Evolutionary conservation across 2,797 vertebrate genomes (phyloP).

Genomic region (Ctenochaetus hawaiiensis): DNA sequence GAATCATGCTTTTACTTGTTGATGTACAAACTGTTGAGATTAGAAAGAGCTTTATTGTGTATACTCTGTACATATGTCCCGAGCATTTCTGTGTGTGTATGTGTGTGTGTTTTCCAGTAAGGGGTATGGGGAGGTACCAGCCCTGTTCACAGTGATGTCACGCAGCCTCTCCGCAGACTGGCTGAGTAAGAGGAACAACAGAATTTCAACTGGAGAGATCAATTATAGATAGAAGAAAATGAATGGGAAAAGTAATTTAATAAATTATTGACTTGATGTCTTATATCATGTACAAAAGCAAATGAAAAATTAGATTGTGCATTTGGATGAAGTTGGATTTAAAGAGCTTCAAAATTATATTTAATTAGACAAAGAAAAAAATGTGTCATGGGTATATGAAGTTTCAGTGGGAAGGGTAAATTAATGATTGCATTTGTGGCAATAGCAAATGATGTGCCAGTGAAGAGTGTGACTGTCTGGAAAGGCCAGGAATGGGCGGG

Average conservation of each 20-base stretch:
- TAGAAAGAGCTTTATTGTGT: constrained; percentile 8
- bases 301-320: constrained; percentile 89
- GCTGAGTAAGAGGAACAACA: constrained; percentile 89
- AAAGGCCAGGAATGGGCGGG: constrained; percentile 43
- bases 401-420: constrained; percentile 78
- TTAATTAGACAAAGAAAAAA: constrained; percentile 87
- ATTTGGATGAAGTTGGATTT: constrained; percentile 87
- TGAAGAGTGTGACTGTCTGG: constrained; percentile 65
- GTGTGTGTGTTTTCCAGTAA: constrained; percentile 48
- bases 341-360: constrained; percentile 88
- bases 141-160: constrained; percentile 84
- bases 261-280: constrained; percentile 91
- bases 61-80: constrained; percentile 15
- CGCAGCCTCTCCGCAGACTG: constrained; percentile 81
- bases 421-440: constrained; percentile 79
- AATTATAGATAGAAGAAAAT: constrained; percentile 92
- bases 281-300: constrained; percentile 89
- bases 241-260: constrained; percentile 90
- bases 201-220: constrained; percentile 91
- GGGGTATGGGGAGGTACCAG: constrained; percentile 51
- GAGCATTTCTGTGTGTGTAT: constrained; percentile 14
- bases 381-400: constrained; percentile 79
- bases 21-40: not conserved
- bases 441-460: constrained; percentile 72
- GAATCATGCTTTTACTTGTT: constrained; percentile 16